A percentile compares a stretch with the other conserved stretches of the same genome.
Conservation (phyloP, 2,888 invertebrate genomes). For the Plagodis pulveraria region DNA sequence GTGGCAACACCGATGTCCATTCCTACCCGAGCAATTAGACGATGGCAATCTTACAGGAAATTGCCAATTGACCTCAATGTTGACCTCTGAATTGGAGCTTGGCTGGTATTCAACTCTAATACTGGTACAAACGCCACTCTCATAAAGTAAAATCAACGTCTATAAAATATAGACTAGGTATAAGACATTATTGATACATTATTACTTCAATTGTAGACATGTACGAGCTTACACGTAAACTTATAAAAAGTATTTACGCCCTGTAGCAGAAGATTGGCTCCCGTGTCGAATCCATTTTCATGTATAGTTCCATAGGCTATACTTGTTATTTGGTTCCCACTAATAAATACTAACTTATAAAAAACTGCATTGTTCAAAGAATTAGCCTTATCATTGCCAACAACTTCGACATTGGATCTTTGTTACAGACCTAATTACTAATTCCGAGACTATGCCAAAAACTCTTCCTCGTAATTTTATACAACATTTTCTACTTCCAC, state of each 20-base stretch:
- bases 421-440: slow-evolving; percentile 11
- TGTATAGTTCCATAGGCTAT: too few species aligned
- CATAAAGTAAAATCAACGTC: not conserved
- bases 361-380: not conserved
- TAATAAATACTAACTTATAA: too few species aligned
- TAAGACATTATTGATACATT: too few species aligned
- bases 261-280: too few species aligned
- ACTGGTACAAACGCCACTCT: slow-evolving; percentile 7
- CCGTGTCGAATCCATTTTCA: too few species aligned
- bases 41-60: slow-evolving; percentile 78
- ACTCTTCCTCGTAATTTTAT: slow-evolving; percentile 13
- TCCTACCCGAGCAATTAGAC: slow-evolving; percentile 70
- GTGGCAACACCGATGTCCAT: slow-evolving; percentile 46
- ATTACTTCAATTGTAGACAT: too few species aligned
- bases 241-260: too few species aligned
- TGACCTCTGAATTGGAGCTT: slow-evolving; percentile 72
- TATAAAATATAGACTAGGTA: not conserved
- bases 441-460: slow-evolving; percentile 15
- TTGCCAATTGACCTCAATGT: slow-evolving; percentile 78
- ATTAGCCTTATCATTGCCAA: not conserved
- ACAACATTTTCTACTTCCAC: slow-evolving; percentile 21
- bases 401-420: slow-evolving; percentile 6
- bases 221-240: too few species aligned
- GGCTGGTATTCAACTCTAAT: slow-evolving; percentile 31
- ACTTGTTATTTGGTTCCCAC: too few species aligned